A percentile compares a stretch with the other conserved stretches of the same genome.
These are phyloP conservation scores for Gymnosoma rotundatum DNA, from an alignment of 2,888 invertebrate genomes.

Conservation along the genomic window DNA sequence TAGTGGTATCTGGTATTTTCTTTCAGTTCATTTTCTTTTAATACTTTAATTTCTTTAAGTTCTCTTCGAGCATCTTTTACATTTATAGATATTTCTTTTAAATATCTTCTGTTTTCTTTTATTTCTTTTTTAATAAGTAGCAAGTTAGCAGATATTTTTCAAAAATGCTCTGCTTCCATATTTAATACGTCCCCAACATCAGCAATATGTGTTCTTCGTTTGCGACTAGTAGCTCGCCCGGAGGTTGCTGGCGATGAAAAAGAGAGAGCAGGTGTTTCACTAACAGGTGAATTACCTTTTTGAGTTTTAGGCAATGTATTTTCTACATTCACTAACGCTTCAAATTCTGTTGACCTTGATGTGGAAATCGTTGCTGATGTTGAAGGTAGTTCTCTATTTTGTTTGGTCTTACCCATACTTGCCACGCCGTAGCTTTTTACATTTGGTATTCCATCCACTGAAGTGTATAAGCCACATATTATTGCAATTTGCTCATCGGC, in stretches of 20 bases:
- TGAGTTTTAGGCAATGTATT: too few species aligned
- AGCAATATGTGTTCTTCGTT: neutral
- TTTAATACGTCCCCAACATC: slow-evolving; percentile 17
- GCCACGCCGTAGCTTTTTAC: too few species aligned
- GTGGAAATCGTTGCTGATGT: too few species aligned
- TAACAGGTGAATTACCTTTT: neutral
- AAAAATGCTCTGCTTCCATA: slow-evolving; percentile 34
- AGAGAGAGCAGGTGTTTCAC: neutral
- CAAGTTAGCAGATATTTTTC: slow-evolving; percentile 25
- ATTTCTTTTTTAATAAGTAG: neutral
- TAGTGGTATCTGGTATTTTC: slow-evolving; percentile 4
- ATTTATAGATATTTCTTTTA: slow-evolving; percentile 6
- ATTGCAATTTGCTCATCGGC: too few species aligned
- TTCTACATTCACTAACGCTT: too few species aligned
- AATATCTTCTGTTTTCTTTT: neutral
- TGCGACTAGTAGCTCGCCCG: neutral
- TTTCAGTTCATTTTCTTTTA: slow-evolving; percentile 12
- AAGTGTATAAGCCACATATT: too few species aligned
- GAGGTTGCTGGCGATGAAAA: neutral
- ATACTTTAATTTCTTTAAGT: neutral
- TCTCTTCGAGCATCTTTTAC: slow-evolving; percentile 4
- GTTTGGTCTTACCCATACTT: too few species aligned
- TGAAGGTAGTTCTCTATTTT: too few species aligned
- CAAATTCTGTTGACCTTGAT: too few species aligned
- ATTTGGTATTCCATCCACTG: too few species aligned